A percentile compares a stretch with the other conserved stretches of the same genome.
phyloP scores from a whole-genome alignment of 2,113 vertebrate genomes.

The Albula glossodonta region DNA sequence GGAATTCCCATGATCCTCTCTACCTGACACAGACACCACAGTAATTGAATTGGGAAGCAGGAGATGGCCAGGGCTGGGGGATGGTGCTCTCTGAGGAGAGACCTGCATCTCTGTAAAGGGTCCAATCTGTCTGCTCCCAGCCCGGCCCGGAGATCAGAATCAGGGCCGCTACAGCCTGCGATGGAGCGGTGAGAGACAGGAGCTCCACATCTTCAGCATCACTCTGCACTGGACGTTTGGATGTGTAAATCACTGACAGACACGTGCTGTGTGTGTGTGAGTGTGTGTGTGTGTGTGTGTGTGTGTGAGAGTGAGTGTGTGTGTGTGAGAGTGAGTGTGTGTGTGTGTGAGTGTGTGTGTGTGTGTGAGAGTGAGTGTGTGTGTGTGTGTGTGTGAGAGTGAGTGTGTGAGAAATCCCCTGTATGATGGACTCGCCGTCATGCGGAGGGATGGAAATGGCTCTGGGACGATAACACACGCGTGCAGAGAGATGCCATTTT shows the following conservation, averaged over 20 bases:
- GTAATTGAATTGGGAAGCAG: constrained; percentile 49
- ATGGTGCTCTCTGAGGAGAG: not conserved
- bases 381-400: not conserved
- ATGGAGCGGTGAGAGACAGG: not conserved
- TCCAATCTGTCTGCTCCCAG: not conserved
- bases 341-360: not conserved
- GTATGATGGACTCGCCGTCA: not conserved
- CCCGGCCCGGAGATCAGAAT: not conserved
- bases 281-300: not conserved
- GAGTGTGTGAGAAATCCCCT: not conserved
- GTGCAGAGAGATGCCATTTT: not conserved
- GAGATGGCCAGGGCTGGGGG: constrained; percentile 51
- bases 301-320: not conserved
- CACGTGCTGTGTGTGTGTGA: not conserved
- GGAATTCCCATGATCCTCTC: constrained; percentile 52
- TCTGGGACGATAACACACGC: not conserved
- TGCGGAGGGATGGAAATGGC: not conserved
- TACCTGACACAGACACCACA: constrained; percentile 56
- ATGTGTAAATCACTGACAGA: not conserved
- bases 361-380: not conserved
- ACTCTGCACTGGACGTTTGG: constrained; percentile 1
- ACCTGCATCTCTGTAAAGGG: not conserved
- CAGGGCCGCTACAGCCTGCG: not conserved
- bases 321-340: not conserved
- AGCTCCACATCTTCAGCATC: not conserved